Evolutionary conservation across 2,113 vertebrate species (phyloP), one percentile per base, ranked within the genome.

Genomic region (Grammomys dolichurus): DNA sequence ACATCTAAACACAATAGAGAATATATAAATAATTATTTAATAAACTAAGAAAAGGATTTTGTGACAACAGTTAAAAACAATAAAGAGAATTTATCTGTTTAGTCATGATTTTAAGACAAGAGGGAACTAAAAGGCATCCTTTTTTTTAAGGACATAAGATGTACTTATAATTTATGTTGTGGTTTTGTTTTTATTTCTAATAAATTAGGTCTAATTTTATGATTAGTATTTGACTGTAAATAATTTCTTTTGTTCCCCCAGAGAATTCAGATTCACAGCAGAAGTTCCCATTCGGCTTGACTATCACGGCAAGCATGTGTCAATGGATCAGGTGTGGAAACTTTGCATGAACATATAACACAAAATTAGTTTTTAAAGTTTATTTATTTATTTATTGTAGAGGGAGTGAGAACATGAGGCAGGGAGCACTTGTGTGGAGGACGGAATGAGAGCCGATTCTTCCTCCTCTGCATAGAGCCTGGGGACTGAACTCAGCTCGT

Each of bases 221-320:
- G 90, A 19, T 54, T 19, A 70, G n/a, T 72, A 56, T 75, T 78
- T 46, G 24, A 46, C 31, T 94, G 17, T 87, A 84, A 96, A 26
- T 93, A 95, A 91, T 36, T 86, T 12, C 33, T 1, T 7, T 70
- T 24, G 31, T 94, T 89, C 92, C 97, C 56, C 82, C 96, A 99
- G 99, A 98, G 99, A 99, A 98, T 99, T 99, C 98, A 98, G 99
- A 31, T 99, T 99, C 97, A 99, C 99, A 0, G 99, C 99, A 40
- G 99, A 99, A 98, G 99, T 99, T 98, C 99, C 99, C 0, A 99
- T 99, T 97, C 99, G 99, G 1, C 98, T 99, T 92, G 99, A 99
- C 98, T 99, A 99, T 97, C 99, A 99, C 0, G 99, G 99, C 77
- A 99, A 99, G 96, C 99, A 99, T 0, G 99, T 99, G 7, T 99